Evolutionary conservation across 2,113 vertebrate species (phyloP), one percentile per base, ranked within the genome.

Genomic region (Bucco capensis): DNA sequence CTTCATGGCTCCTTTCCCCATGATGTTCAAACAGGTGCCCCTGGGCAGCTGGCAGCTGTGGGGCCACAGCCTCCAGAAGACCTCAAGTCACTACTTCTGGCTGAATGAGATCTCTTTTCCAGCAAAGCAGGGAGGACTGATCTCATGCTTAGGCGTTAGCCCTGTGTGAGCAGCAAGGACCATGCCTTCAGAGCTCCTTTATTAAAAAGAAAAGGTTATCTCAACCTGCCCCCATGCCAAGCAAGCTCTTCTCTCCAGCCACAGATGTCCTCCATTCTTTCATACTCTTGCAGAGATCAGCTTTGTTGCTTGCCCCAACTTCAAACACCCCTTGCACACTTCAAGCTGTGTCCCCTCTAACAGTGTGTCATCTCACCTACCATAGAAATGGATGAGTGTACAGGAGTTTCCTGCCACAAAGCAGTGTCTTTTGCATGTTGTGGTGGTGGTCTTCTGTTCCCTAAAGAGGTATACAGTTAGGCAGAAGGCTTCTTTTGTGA

Each of bases 351-450:
- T 33, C 11, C 12, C 16, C 24, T 5, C 22, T 30, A 18, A 13
- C 3, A 18, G 5, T 3, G 15, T 33, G 14, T 24, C 8, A 18
- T 13, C n/a, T 27, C 23, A 35, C 4, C 7, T 24, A 9, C 17
- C 1, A 0, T 3, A 38, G 58, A 47, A 85, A 54, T 6, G 11
- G 6, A 12, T 24, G 15, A 44, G 7, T 1, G 3, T 40, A 13
- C 5, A 40, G 19, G 16, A 6, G 27, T 62, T 56, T 53, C 57
- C 31, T 12, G 22, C 22, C 25, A 14, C 12, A 70, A n/a, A 23
- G 2, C 8, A 30, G 11, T n/a, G 18, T 40, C 28, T 67, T 44
- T 54, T 22, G 16, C 33, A 27, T 0, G 0, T 54, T 19, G 8
- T 8, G 18, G 6, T 35, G 37, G 8, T 35, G 23, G 19, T 37